Evolutionary conservation across 2,113 vertebrate species (phyloP).

Genomic region (Polyodon spathula): DNA sequence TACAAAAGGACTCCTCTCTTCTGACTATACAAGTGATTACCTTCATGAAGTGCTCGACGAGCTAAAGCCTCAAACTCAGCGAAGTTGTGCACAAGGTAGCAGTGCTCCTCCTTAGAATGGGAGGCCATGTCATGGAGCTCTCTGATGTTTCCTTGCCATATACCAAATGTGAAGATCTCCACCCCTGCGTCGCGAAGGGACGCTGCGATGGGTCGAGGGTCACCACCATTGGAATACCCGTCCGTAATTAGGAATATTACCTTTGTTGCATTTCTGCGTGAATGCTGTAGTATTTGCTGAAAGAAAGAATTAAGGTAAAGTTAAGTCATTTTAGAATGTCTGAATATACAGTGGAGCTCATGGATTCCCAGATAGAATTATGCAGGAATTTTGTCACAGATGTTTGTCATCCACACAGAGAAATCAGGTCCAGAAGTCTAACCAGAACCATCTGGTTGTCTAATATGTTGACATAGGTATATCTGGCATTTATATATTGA

Average conservation of each 20-base stretch:
- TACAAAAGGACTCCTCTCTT: too few relatives aligned
- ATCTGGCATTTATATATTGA: too few relatives aligned
- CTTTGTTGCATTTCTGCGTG: slow-evolving; percentile 78
- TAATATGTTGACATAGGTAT: too few relatives aligned
- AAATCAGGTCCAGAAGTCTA: too few relatives aligned
- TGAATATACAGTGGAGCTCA: too few relatives aligned
- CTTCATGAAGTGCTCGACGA: slow-evolving; percentile 88
- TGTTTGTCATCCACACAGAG: background rate
- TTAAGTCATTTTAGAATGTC: background rate
- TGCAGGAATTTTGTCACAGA: background rate
- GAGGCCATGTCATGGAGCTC: slow-evolving; percentile 97
- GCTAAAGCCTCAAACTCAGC: slow-evolving; percentile 92
- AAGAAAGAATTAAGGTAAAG: slow-evolving; percentile 20
- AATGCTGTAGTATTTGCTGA: slow-evolving; percentile 88
- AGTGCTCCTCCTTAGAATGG: slow-evolving; percentile 87
- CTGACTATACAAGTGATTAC: slow-evolving; percentile 42
- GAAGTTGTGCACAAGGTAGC: slow-evolving; percentile 91
- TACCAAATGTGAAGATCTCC: slow-evolving; percentile 94
- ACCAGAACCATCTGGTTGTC: too few relatives aligned
- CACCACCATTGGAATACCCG: slow-evolving; percentile 93
- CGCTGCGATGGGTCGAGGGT: slow-evolving; percentile 83
- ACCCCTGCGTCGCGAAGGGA: slow-evolving; percentile 77
- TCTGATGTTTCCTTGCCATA: slow-evolving; percentile 94
- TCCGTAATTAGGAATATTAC: slow-evolving; percentile 96
- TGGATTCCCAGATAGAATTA: too few relatives aligned